Conservation (phyloP, 2,888 invertebrate species). For the Cloeon dipterum region DNA sequence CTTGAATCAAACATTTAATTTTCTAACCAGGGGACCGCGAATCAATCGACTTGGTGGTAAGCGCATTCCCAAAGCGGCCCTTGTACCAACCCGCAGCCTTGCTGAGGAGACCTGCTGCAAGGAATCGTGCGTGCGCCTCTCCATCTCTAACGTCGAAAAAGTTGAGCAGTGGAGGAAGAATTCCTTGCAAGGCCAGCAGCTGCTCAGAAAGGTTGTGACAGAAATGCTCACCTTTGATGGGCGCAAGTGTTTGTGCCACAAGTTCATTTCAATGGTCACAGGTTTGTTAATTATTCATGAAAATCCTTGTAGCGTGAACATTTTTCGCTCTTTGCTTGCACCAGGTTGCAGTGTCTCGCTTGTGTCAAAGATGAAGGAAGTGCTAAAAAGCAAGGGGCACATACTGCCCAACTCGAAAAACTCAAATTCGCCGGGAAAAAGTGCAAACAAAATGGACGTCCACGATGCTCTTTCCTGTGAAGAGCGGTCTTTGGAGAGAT, state of each 20-base stretch:
- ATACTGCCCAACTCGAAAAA: too few relatives aligned
- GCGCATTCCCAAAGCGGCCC: constrained; percentile 2
- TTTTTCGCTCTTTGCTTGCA: too few relatives aligned
- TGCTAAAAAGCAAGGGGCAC: not conserved
- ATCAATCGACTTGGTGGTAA: constrained; percentile 4
- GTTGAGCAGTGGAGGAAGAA: constrained; percentile 7
- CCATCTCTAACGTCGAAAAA: constrained; percentile 6
- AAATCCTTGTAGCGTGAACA: too few relatives aligned
- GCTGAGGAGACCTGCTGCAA: constrained; percentile 6
- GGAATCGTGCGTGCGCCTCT: constrained; percentile 7
- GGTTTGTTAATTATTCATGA: constrained; percentile 6
- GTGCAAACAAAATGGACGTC: too few relatives aligned
- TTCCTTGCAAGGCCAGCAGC: constrained; percentile 6
- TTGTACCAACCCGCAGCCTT: constrained; percentile 8
- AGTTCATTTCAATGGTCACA: constrained; percentile 9
- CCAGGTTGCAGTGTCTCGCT: not conserved
- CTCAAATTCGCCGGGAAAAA: too few relatives aligned
- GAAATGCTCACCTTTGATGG: constrained; percentile 9
- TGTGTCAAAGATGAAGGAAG: not conserved
- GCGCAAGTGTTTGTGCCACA: constrained; percentile 8
- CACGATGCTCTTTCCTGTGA: too few relatives aligned
- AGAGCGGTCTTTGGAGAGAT: too few relatives aligned
- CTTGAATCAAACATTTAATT: not conserved
- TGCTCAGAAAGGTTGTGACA: constrained; percentile 7
- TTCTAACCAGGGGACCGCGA: constrained; percentile 3